Conservation (phyloP, 2,113 vertebrate genomes). For the Notarius lentiginosus region DNA sequence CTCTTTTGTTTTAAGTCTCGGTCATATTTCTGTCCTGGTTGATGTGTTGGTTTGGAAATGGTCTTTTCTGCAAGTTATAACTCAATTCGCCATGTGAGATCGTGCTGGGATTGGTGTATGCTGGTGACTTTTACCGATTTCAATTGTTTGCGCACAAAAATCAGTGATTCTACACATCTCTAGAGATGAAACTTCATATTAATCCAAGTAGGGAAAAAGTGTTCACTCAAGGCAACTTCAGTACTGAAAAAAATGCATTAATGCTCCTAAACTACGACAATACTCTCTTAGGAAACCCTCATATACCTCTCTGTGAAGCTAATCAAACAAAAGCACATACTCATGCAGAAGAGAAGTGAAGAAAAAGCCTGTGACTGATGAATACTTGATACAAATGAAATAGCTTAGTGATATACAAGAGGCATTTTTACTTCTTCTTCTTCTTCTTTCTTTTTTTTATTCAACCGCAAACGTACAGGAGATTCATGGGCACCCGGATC, state of each 20-base stretch:
- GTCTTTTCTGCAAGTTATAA: neutral
- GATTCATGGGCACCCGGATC: slow-evolving; percentile 50
- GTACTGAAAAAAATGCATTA: neutral
- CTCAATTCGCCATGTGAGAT: neutral
- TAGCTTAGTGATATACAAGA: slow-evolving; percentile 39
- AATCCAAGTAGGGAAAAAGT: neutral
- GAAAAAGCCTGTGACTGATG: neutral
- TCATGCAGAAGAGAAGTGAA: neutral
- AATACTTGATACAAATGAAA: slow-evolving; percentile 46
- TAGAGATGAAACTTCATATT: neutral
- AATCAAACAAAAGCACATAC: neutral
- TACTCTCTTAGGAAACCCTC: neutral
- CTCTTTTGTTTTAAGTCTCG: neutral
- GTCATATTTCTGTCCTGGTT: neutral
- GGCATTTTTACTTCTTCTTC: slow-evolving; percentile 9
- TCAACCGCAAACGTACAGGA: slow-evolving; percentile 44
- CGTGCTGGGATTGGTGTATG: neutral
- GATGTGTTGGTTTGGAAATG: neutral
- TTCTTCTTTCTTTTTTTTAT: neutral
- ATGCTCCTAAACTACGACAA: neutral
- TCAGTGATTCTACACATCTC: neutral
- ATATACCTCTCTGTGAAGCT: neutral
- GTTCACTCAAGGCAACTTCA: neutral
- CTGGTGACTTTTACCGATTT: neutral
- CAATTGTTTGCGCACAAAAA: neutral